Evolutionary conservation across 2,113 vertebrate genomes (phyloP), one percentile per base, ranked within the genome.

Genomic region (Pseudopipra pipra): DNA sequence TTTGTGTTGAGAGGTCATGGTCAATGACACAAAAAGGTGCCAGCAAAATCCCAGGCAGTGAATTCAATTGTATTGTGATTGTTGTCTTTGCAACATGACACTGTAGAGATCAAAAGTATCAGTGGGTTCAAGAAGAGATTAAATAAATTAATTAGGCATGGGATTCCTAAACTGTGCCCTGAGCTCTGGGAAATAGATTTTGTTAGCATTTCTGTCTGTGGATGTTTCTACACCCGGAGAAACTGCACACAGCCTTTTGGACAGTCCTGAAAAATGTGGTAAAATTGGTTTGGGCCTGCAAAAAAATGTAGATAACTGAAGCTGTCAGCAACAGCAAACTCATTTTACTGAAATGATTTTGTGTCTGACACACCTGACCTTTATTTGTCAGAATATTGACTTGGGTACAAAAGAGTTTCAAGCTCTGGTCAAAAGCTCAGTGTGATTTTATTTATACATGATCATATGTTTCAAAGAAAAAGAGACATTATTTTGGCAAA

Each of bases 301-400:
- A 56, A 68, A 90, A 90, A 78, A 78, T 15, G 24, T 30, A 90
- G 61, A 54, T 28, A 79, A 43, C 31, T 56, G 65, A 82, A 87
- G 52, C 35, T 75, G 35, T 46, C 58, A 66, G 71, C 24, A 75
- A 25, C 22, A 67, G 27, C 63, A 84, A 61, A 35, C 68, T 22
- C 19, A 73, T 66, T 85, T 91, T 62, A 47, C 58, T 63, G 37
- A 49, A 49, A 61, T 70, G 12, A 18, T 92, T 97, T 93, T 61
- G 41, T 66, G 33, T 56, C 77, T 92, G 72, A 81, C 44, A 59
- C 30, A 35, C 4, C 25, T 89, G 78, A 94, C 67, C 67, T 80
- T 89, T 71, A 27, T 89, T 92, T 91, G 49, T 87, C 52, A 84
- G 62, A 87, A 75, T 83, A 89, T 46, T 75, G 85, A 79, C 79